Evolutionary conservation across 1,140 invertebrate genomes (phyloP), one percentile per base, ranked within the genome.

Genomic region (Papilio polytes): DNA sequence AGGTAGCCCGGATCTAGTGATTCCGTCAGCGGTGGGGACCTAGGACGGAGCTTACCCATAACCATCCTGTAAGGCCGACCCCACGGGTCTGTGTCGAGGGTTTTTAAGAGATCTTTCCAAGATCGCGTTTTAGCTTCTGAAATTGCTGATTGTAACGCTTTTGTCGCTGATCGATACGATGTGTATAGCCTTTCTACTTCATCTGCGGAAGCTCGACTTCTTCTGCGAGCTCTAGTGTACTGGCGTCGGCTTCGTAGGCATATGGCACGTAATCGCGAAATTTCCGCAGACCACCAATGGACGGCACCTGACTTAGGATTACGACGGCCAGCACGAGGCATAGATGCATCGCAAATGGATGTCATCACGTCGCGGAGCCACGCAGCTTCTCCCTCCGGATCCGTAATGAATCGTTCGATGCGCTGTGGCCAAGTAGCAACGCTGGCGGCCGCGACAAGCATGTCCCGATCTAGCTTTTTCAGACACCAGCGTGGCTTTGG

Each of bases 201-300:
- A 22, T 79, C 80, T 6, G 46, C 48, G 4, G 80, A 20, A 4
- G 10, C 59, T 1, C 53, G 18, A 0, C 81, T 66, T 22, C 80
- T 48, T 46, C 82, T 74, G n/a, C 83, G 46, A n/a, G 41, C n/a
- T 46, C 74, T 56, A 4, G 78, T 80, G 63, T 78, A 81, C 1
- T 59, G 31, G 3, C 83, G 72, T 31, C 89, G 82, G 8, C 79
- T 44, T 0, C 26, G 20, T 2, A 88, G 36, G 73, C 89, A 91
- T 8, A 26, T 53, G 13, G 66, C 80, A 22, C 72, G 80, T n/a
- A 74, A 15, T 7, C 22, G 36, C 41, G 44, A 74, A 15, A 81
- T 81, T 9, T 81, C 74, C 20, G 76, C 74, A 8, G 73, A 77
- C 80, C 80, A 81, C 74, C 80, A 81, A 15, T 81, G 63, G 4